Percentiles rank a stretch among this genome's conserved stretches.
Evolutionary conservation across 1,140 invertebrate genomes (phyloP).

Genomic region (Aphidius ervi): DNA sequence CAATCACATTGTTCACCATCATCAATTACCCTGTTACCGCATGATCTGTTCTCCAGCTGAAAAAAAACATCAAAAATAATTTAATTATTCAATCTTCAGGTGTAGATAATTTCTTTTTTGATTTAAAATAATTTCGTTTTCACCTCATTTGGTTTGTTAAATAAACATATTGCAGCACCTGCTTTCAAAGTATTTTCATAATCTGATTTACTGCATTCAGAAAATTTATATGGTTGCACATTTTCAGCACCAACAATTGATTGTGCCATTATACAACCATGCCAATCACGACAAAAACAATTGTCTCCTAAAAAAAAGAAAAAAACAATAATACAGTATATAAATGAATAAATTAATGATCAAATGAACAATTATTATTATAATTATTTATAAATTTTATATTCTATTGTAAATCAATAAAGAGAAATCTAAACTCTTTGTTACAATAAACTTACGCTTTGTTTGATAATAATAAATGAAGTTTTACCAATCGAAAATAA

Average conservation of each 20-base stretch:
- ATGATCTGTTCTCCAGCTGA: slow-evolving; percentile 67
- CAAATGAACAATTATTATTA: no score
- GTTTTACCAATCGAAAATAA: no score
- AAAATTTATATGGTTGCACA: slow-evolving; percentile 91
- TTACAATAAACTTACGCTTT: background rate
- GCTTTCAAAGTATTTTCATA: slow-evolving; percentile 76
- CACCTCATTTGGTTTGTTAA: slow-evolving; percentile 89
- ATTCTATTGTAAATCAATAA: no score
- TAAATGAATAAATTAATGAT: no score
- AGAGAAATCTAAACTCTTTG: background rate
- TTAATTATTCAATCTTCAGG: background rate
- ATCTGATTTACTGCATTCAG: slow-evolving; percentile 81
- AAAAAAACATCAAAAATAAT: background rate
- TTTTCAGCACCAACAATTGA: slow-evolving; percentile 86
- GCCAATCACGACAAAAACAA: slow-evolving; percentile 88
- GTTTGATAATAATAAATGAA: no score
- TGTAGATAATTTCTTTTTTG: background rate
- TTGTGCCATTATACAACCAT: slow-evolving; percentile 93
- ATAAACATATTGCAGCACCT: slow-evolving; percentile 78
- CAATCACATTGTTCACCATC: slow-evolving; percentile 94
- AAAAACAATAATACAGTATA: no score
- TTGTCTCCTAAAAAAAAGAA: slow-evolving; percentile 54
- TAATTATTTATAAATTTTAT: no score
- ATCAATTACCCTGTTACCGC: slow-evolving; percentile 92
- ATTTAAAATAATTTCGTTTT: slow-evolving; percentile 31